Conservation (phyloP, 2,113 vertebrate species). For the Opisthocomus hoazin region DNA sequence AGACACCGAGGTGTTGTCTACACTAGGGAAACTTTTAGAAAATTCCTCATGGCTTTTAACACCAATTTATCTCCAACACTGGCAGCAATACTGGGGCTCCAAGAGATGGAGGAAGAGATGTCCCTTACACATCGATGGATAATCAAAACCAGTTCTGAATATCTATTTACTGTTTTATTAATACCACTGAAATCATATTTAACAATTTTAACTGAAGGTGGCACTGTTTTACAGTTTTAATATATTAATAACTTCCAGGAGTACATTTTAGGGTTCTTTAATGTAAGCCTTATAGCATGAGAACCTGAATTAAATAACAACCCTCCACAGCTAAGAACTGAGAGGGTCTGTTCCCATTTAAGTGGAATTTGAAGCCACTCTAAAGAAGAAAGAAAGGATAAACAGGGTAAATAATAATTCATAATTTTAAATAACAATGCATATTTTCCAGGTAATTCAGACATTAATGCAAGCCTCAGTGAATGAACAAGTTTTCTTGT, state of each 20-base stretch:
- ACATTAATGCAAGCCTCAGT: background rate
- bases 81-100: background rate
- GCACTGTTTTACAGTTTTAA: conserved; percentile 59
- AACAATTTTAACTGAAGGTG: conserved; percentile 56
- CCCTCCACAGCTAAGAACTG: background rate
- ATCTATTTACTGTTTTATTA: background rate
- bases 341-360: background rate
- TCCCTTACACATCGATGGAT: background rate
- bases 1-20: background rate
- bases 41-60: background rate
- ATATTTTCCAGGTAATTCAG: background rate
- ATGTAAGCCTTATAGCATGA: background rate
- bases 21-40: background rate
- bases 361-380: background rate
- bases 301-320: background rate
- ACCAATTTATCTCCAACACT: background rate
- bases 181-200: background rate
- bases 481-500: background rate
- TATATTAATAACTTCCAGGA: conserved; percentile 8
- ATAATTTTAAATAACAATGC: background rate
- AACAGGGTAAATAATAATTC: background rate
- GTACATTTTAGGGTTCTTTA: background rate
- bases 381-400: background rate
- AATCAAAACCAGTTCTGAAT: background rate
- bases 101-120: background rate